Base-by-base conservation (phyloP, 35 echinoderm and acorn worm genomes). In the Lytechinus variegatus region DNA sequence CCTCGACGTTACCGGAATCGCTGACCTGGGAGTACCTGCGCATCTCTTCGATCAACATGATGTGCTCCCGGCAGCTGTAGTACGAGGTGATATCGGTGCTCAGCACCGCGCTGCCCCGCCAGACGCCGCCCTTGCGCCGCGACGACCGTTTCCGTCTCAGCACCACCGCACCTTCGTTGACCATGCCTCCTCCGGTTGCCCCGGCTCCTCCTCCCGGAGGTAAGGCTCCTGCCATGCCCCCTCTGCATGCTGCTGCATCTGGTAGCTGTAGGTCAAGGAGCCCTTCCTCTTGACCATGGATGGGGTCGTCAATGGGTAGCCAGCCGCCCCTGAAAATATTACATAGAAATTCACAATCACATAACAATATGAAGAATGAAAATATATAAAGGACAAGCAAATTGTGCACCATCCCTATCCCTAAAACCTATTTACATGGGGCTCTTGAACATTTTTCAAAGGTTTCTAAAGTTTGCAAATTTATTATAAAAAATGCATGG, bases 41-140 rank as follows among this genome's bases (percentile, higher is more conserved):
- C 92, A 93, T 93, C 92, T 93, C 92, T 27, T 93, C 53, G 54
- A 93, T 54, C 92, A 93, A 21, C 92, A 55, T 57, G 92, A 93
- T 93, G 53, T 93, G 92, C 11, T 93, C 92, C 11, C 54, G 16
- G 92, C 92, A 93, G 54, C 54, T 93, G 52, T 93, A 93, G 92
- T 55, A 93, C 9, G 92, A 93, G 53, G 55, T 55, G 53, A 93
- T 27, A 54, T 93, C 92, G 92, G 92, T 27, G 92, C n/a, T 27
- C 9, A 57, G 27, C 29, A 33, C 54, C 53, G 53, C 54, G 92
- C 92, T 93, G 53, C 55, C 53, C n/a, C 92, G 9, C 92, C 52
- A 57, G 53, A 54, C 54, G n/a, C 92, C 92, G 10, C 21, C 54
- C 13, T 57, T 54, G 8, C 92, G 92, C 10, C 53, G 54, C 52